Evolutionary conservation across 2,113 vertebrate species (phyloP).

Genomic region (Egretta garzetta): DNA sequence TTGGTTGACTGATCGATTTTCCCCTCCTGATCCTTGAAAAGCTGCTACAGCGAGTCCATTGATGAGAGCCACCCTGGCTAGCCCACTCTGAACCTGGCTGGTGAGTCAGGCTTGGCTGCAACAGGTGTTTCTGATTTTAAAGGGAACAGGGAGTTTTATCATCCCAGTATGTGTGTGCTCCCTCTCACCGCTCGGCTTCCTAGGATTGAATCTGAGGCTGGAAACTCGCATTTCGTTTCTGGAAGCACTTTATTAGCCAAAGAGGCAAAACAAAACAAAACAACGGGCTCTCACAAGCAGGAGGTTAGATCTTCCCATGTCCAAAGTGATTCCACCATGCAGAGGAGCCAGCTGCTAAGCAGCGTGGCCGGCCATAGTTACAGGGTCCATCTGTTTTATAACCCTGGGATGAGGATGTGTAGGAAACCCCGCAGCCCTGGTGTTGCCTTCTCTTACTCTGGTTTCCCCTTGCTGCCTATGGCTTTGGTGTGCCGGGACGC

Average conservation of each 20-base stretch:
- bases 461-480: neutral
- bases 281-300: neutral
- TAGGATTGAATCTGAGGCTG: neutral
- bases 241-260: neutral
- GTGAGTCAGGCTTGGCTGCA: constrained; percentile 8
- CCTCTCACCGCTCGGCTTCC: neutral
- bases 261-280: neutral
- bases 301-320: neutral
- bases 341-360: neutral
- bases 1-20: neutral
- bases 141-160: constrained; percentile 42
- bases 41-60: neutral
- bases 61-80: constrained; percentile 54
- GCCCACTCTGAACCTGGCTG: constrained; percentile 43
- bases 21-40: neutral
- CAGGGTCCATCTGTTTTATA: neutral
- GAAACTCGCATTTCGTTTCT: neutral
- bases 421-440: neutral
- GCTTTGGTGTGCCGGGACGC: rapidly evolving
- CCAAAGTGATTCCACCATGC: neutral
- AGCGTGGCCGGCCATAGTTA: neutral
- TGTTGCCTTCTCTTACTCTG: neutral
- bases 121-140: constrained; percentile 66
- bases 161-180: constrained; percentile 9
- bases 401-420: rapidly evolving